Evolutionary conservation across 2,888 invertebrate species (phyloP), one percentile per base, ranked within the genome.

Genomic region (Caenorhabditis zanzibari): DNA sequence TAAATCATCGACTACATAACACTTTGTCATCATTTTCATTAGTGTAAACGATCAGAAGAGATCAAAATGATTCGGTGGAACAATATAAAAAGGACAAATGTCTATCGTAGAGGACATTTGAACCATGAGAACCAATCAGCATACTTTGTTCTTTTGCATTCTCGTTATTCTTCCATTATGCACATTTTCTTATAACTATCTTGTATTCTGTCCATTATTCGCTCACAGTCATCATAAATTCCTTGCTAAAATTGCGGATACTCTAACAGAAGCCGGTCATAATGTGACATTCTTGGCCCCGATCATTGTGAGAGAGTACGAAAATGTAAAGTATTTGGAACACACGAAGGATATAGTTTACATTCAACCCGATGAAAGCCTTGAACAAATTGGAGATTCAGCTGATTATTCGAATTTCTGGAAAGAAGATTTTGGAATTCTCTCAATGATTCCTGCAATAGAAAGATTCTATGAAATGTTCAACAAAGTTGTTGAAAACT

Each of bases 171-270:
- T 47, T 19, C 47, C 47, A 19, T n/a, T 47, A 12, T 19, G 6
- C 26, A 54, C 24, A 26, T 26, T 26, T 24, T 63, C 38, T 19
- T 26, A 41, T 12, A 71, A 71, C 28, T 71, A 19, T 19, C 58
- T 71, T 3, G 71, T 71, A 16, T 71, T 28, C 16, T 71, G 76
- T 14, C 76, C 76, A 12, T 24, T 81, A 9, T 74, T 66, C 47
- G 81, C 68, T 22, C 74, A 74, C 68, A 81, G 81, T 47, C 81
- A 81, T 61, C 61, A 74, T 32, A 69, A 69, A 22, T 81, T 81
- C 38, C 66, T 66, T 19, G 74, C 71, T 0, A 71, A 74, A 61
- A 68, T 81, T 14, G 68, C 81, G n/a, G 81, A 81, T 19, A 74
- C 69, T 14, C 44, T 81, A 9, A 63, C 74, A 1, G 69, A 74